A percentile compares a stretch with the other conserved stretches of the same genome.
Evolutionary conservation across 2,113 vertebrate species (phyloP).

Genomic region (Rhinogobius similis): DNA sequence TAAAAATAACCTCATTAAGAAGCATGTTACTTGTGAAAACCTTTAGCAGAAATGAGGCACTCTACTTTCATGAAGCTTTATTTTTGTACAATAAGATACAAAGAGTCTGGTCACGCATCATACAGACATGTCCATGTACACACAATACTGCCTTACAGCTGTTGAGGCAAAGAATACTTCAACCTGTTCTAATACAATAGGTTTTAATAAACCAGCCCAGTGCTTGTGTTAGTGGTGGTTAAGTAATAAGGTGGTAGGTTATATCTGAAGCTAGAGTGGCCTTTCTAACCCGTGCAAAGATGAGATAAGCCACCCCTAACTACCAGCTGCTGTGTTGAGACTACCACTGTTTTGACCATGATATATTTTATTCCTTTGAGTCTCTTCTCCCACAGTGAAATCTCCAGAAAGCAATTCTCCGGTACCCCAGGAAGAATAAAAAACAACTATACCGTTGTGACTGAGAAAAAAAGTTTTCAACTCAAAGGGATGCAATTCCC

Average conservation of each 20-base stretch:
- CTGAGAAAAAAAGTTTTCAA: background rate
- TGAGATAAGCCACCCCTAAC: background rate
- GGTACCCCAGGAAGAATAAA: background rate
- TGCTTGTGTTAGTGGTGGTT: constrained; percentile 3
- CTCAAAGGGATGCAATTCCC: background rate
- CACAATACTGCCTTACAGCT: constrained; percentile 27
- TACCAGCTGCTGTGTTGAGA: background rate
- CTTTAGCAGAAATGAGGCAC: background rate
- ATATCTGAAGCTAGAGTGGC: background rate
- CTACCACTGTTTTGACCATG: background rate
- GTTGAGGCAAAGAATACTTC: constrained; percentile 11
- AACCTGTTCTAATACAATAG: background rate
- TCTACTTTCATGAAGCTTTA: constrained; percentile 63
- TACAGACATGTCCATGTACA: constrained; percentile 55
- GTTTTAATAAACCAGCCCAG: background rate
- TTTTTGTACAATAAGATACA: constrained; percentile 76
- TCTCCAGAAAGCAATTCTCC: background rate
- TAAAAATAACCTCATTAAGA: no score
- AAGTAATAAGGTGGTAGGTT: background rate
- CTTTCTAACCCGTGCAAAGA: background rate
- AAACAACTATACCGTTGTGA: background rate
- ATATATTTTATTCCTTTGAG: background rate
- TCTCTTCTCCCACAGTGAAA: background rate
- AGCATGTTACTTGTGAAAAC: no score
- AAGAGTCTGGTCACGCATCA: constrained; percentile 65